Base-by-base conservation (phyloP, 2,888 invertebrate species). In the Trileptium ribeirensis region DNA sequence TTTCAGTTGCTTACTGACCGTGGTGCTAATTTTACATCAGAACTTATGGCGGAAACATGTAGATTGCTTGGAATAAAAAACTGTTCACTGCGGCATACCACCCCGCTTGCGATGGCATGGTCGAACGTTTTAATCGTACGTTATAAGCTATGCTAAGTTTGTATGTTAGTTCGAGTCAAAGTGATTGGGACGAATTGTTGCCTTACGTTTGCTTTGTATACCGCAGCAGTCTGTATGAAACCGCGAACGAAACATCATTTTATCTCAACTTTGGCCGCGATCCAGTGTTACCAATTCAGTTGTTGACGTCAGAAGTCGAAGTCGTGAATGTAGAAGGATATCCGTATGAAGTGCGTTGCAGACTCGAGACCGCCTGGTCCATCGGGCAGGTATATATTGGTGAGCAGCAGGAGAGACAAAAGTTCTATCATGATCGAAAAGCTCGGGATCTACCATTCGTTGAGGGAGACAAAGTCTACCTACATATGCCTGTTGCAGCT, bases 161-260 rank as follows among this genome's bases (percentile, higher is more conserved):
- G 70, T 70, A 70, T 70, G 36, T 36, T 8, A 33, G 33, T 8
- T 15, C 8, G 15, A 70, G 29, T 33, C 78, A 78, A 15, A 33
- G 64, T 51, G 78, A 85, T 38, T 87, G 86, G 87, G 86, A 87
- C 79, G 8, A 82, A 19, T 81, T 81, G 67, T 67, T 87, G 2
- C 82, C 82, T 1, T 82, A 83, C 31, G 81, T 85, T 1, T 78
- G 82, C 1, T 84, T 84, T 80, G 85, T 85, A 0, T 87, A 86
- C 79, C 83, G 85, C 33, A 79, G 82, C 0, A 83, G 81, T 1
- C 36, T 79, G 8, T 83, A 86, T 39, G 39, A 83, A 2, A 81
- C 79, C 2, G 85, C 85, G 1, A 75, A 74, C 0, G 75, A 83
- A 67, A 83, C 82, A 1, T 85, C 85, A 15, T 84, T 83, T 38